phyloP scores from a whole-genome alignment of 2,113 vertebrate genomes.

The Asarcornis scutulata region DNA sequence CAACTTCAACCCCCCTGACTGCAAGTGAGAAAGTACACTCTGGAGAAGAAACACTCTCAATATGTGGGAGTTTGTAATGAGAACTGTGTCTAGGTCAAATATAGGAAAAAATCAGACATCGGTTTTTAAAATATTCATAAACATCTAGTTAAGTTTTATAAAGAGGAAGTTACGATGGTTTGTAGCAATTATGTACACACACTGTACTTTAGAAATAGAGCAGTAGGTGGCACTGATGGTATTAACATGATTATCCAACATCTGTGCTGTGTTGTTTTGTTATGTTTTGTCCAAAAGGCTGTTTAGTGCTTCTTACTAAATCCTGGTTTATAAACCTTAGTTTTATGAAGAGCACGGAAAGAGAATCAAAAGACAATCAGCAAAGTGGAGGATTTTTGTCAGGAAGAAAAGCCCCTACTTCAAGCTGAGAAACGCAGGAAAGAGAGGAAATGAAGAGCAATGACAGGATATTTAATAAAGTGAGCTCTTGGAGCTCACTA shows the following conservation, averaged over 20 bases:
- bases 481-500: not conserved
- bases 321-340: not conserved
- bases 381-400: not conserved
- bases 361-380: not conserved
- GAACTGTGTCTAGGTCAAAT: not conserved
- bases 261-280: not conserved
- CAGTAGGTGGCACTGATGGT: slow-evolving; percentile 48
- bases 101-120: not conserved
- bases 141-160: not conserved
- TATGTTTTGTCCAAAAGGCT: not conserved
- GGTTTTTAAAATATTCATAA: not conserved
- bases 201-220: not conserved
- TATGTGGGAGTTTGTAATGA: not conserved
- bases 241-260: not conserved
- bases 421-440: not conserved
- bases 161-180: not conserved
- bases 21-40: not conserved
- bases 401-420: not conserved
- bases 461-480: not conserved
- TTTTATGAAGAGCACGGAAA: slow-evolving; percentile 3
- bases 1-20: not conserved
- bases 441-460: not conserved
- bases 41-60: not conserved
- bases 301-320: not conserved
- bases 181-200: not conserved